These are phyloP conservation scores for Hirtodrosophila duncani DNA, from an alignment of 2,888 invertebrate genomes.

Conservation along the genomic window DNA sequence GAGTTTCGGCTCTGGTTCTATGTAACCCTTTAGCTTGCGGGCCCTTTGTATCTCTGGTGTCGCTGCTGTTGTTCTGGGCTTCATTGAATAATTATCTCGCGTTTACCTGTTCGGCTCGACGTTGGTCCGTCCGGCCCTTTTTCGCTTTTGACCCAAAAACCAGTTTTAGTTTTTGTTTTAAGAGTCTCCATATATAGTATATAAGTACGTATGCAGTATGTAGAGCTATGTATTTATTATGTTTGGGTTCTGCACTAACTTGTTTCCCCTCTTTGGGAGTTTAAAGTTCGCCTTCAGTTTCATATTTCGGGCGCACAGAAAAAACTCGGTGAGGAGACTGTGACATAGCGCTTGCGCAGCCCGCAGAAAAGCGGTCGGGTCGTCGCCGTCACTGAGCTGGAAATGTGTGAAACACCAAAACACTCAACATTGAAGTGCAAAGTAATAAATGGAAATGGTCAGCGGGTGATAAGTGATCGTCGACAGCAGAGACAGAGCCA, in stretches of 20 bases:
- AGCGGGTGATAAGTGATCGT: too few relatives aligned
- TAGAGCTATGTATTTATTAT: too few relatives aligned
- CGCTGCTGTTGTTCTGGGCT: conserved; percentile 41
- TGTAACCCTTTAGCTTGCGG: conserved; percentile 5
- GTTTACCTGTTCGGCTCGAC: conserved; percentile 58
- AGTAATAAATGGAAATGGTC: too few relatives aligned
- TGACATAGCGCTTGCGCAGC: conserved; percentile 27
- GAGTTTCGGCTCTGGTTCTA: conserved; percentile 1
- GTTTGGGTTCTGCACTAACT: conserved; percentile 44
- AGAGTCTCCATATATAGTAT: too few relatives aligned
- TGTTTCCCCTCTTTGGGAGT: conserved; percentile 33
- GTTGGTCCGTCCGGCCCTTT: conserved; percentile 38
- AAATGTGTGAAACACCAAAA: conserved; percentile 55
- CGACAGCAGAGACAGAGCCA: too few relatives aligned
- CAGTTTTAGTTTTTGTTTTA: conserved; percentile 39
- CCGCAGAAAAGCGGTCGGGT: conserved; percentile 16
- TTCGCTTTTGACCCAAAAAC: conserved; percentile 51
- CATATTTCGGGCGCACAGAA: conserved; percentile 32
- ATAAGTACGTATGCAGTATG: too few relatives aligned
- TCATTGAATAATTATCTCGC: conserved; percentile 68
- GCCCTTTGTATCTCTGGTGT: conserved; percentile 8
- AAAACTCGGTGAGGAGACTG: conserved; percentile 9
- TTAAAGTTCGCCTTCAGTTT: conserved; percentile 13
- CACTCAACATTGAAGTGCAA: conserved; percentile 20
- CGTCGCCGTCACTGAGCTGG: conserved; percentile 34